These are phyloP conservation scores for Petrocephalus microphthalmus DNA, from an alignment of 2,113 vertebrate genomes.

Conservation along the genomic window DNA sequence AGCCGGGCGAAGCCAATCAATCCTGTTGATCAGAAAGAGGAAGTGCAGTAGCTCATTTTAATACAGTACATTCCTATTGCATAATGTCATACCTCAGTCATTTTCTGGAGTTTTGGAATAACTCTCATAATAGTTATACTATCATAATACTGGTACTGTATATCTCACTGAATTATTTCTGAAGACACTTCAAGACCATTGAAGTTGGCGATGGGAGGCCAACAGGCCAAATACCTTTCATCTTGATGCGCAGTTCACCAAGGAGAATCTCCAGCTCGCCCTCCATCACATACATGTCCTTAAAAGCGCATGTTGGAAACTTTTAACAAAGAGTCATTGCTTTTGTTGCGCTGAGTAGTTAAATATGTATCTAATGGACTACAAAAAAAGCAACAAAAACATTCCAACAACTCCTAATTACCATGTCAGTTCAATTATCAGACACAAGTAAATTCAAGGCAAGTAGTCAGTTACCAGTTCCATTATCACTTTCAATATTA, in stretches of 20 bases:
- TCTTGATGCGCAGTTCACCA: slow-evolving; percentile 86
- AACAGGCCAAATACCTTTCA: slow-evolving; percentile 75
- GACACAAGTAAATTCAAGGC: neutral
- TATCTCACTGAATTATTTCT: neutral
- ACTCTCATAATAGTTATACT: neutral
- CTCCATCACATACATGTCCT: slow-evolving; percentile 93
- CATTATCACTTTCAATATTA: too few relatives aligned
- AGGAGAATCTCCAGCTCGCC: slow-evolving; percentile 81
- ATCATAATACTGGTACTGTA: neutral
- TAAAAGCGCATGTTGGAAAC: slow-evolving; percentile 17
- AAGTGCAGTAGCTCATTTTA: neutral
- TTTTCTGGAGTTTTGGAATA: neutral
- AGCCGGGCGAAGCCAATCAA: slow-evolving; percentile 91
- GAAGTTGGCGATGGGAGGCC: neutral
- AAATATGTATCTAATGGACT: neutral
- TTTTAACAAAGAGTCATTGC: neutral
- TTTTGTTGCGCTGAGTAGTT: neutral
- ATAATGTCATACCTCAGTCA: neutral
- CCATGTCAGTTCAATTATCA: neutral
- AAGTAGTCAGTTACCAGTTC: neutral
- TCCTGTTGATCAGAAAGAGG: slow-evolving; percentile 63
- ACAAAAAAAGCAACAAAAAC: neutral
- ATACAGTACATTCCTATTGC: neutral
- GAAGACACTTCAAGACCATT: neutral
- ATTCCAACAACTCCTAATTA: neutral